Conservation (phyloP, 2,888 invertebrate species). For the Psylliodes chrysocephalus region DNA sequence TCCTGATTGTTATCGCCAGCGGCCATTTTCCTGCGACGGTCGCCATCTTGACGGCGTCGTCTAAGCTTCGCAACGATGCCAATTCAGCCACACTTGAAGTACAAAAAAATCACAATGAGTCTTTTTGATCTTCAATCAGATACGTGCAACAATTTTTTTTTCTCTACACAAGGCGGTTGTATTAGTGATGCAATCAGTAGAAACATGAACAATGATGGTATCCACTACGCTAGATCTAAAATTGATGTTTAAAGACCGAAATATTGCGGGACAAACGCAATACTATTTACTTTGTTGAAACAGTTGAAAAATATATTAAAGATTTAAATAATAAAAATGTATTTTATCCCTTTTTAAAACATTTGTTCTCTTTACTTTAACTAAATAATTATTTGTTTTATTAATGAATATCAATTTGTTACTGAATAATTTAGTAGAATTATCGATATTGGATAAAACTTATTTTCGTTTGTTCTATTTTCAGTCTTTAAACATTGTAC, state of each 20-base stretch:
- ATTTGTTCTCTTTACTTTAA: no score
- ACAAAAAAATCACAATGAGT: constrained; percentile 60
- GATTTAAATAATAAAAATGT: no score
- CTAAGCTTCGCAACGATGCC: constrained; percentile 42
- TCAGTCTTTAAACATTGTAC: constrained; percentile 17
- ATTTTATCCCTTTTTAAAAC: no score
- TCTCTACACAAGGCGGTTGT: constrained; percentile 57
- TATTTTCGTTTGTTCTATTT: no score
- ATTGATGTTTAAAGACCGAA: constrained; percentile 14
- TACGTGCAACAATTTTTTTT: constrained; percentile 57
- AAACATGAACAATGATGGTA: constrained; percentile 54
- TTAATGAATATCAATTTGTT: no score
- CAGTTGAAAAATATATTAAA: no score
- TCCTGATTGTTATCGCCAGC: constrained; percentile 11
- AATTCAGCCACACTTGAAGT: constrained; percentile 58
- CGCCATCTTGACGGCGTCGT: constrained; percentile 24
- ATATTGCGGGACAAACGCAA: no score
- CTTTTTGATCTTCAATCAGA: constrained; percentile 46
- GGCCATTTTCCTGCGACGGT: constrained; percentile 24
- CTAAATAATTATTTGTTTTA: no score
- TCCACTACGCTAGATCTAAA: constrained; percentile 32
- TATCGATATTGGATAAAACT: no score
- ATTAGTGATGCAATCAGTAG: constrained; percentile 61
- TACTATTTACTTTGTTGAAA: no score
- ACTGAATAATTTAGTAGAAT: no score